Base-by-base conservation (phyloP, 2,113 vertebrate genomes). In the Bucco capensis region DNA sequence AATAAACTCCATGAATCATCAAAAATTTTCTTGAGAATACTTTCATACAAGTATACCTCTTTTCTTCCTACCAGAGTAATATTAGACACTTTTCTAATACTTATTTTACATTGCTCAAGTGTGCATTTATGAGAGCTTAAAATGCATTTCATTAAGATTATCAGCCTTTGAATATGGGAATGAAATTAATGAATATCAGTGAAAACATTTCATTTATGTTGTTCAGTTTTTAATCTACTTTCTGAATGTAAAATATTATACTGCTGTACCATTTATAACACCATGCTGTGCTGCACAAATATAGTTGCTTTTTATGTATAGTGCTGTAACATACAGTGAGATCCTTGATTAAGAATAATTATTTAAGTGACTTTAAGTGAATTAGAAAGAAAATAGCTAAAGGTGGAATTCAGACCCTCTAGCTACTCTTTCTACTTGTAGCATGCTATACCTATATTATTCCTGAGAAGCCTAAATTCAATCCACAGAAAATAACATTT, bases 131-230 rank as follows among this genome's bases (percentile, higher is more conserved):
- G 65, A 83, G 40, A 95, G 24, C 53, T 94, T 96, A 94, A 95
- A 96, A 96, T 90, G 50, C 15, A 90, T 94, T 86, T 96, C 44
- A 86, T 95, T 86, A 86, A 93, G 83, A 88, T 42, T 65, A 40
- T 83, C n/a, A 89, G 17, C 82, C 58, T 85, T 95, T 95, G 86
- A 95, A 94, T 94, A 78, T 79, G 53, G 75, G 16, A 95, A 94
- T 62, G 57, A 93, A 88, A 71, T 81, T 64, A 97, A 83, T 83
- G 33, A 64, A 71, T 90, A 85, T 83, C 25, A 76, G 67, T 92
- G 76, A 88, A 80, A 80, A 94, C 86, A 83, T 88, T 94, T 95
- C 44, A 82, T 72, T 95, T 96, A 83, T 93, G 50, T 94, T 96
- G 44, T 62, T 65, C 27, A 87, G 35, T 80, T 80, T 93, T 94